These are phyloP conservation scores for Gerris buenoi DNA, from an alignment of 1,140 invertebrate genomes.

Conservation along the genomic window DNA sequence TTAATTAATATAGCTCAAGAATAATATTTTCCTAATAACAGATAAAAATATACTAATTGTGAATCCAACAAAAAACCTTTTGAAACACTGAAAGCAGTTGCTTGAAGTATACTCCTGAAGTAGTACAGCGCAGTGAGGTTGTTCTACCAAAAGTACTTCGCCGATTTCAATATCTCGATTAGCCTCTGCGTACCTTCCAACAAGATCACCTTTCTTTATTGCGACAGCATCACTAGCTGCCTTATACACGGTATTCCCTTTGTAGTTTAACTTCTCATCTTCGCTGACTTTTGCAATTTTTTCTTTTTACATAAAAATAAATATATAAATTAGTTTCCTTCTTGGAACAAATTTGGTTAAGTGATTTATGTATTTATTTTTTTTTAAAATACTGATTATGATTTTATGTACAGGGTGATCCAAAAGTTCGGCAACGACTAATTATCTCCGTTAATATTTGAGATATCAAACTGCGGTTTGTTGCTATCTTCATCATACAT, in stretches of 20 bases:
- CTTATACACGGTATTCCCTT: conserved; percentile 12
- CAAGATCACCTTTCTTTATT: conserved; percentile 32
- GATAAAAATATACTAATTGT: too few relatives aligned
- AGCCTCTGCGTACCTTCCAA: conserved; percentile 42
- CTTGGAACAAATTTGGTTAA: not conserved
- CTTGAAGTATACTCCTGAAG: conserved; percentile 49
- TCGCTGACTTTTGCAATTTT: not conserved
- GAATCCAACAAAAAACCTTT: too few relatives aligned
- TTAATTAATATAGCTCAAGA: too few relatives aligned
- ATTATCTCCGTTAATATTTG: too few relatives aligned
- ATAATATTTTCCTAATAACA: too few relatives aligned
- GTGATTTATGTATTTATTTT: too few relatives aligned
- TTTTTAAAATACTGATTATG: too few relatives aligned
- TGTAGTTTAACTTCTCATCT: not conserved
- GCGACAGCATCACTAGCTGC: conserved; percentile 23
- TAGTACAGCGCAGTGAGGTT: conserved; percentile 54
- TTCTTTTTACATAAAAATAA: conserved; percentile 2
- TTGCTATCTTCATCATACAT: too few relatives aligned
- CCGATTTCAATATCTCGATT: conserved; percentile 44
- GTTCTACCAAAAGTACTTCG: conserved; percentile 53
- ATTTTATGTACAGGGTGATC: too few relatives aligned
- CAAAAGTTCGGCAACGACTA: too few relatives aligned
- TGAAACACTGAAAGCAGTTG: conserved; percentile 69
- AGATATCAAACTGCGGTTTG: too few relatives aligned
- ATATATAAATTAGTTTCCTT: not conserved